These are phyloP conservation scores for Neoscelio sp. DNA, from an alignment of 2,888 invertebrate genomes.

Conservation along the genomic window DNA sequence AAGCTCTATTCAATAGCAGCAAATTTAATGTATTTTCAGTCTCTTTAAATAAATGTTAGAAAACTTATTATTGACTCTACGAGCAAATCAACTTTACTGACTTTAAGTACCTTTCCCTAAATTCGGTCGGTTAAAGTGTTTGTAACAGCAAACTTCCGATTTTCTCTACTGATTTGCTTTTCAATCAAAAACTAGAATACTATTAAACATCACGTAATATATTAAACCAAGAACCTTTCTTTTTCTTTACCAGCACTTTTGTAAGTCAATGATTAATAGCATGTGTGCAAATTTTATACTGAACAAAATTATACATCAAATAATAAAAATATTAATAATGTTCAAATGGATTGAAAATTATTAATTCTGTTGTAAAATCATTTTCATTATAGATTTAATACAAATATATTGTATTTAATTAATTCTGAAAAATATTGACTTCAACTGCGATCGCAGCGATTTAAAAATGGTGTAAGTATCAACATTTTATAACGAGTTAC, in stretches of 20 bases:
- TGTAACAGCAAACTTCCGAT: slow-evolving; percentile 18
- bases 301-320: no score
- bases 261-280: no score
- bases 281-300: no score
- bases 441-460: no score
- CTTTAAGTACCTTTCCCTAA: slow-evolving; percentile 3
- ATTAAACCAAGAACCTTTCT: slow-evolving; percentile 4
- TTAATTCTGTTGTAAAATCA: no score
- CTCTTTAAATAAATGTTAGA: slow-evolving; percentile 15
- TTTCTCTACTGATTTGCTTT: slow-evolving; percentile 33
- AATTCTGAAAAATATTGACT: no score
- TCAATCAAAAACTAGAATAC: slow-evolving; percentile 28
- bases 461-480: no score
- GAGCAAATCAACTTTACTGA: slow-evolving; percentile 30
- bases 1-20: slow-evolving; percentile 10
- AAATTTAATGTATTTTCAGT: slow-evolving; percentile 21
- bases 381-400: no score
- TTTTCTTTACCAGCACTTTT: background rate
- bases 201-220: slow-evolving; percentile 2
- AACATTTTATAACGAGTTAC: no score
- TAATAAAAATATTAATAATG: no score
- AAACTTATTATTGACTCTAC: slow-evolving; percentile 26
- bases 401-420: no score
- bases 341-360: no score
- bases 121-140: slow-evolving; percentile 18